Evolutionary conservation across 2,113 vertebrate species (phyloP).

Genomic region (Larimichthys polyactis): DNA sequence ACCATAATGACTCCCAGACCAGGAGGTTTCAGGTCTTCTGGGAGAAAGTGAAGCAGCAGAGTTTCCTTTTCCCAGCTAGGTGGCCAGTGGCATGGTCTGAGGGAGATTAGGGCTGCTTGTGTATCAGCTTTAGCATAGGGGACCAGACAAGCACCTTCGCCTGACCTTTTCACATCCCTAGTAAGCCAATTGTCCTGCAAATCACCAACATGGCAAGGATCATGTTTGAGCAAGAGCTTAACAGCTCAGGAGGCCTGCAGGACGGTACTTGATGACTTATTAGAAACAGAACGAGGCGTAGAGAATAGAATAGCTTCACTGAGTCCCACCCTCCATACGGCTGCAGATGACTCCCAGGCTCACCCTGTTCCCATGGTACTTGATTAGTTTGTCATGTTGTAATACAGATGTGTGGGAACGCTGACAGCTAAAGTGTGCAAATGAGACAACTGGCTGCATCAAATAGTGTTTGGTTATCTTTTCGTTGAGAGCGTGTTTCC

Average conservation of each 20-base stretch:
- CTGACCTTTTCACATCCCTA: constrained; percentile 88
- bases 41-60: constrained; percentile 26
- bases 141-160: constrained; percentile 81
- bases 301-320: constrained; percentile 62
- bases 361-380: constrained; percentile 70
- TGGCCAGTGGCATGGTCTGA: constrained; percentile 80
- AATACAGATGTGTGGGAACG: constrained; percentile 62
- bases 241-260: constrained; percentile 68
- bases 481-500: constrained; percentile 15
- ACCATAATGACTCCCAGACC: background rate
- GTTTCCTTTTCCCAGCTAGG: constrained; percentile 44
- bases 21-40: constrained; percentile 14
- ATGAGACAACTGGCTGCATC: constrained; percentile 47
- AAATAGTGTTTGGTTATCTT: constrained; percentile 54
- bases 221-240: constrained; percentile 85
- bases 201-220: constrained; percentile 87
- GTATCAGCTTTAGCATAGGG: constrained; percentile 84
- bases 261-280: constrained; percentile 76
- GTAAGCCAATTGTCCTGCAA: constrained; percentile 90
- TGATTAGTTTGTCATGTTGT: constrained; percentile 74
- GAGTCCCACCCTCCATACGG: constrained; percentile 51
- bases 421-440: constrained; percentile 65
- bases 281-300: constrained; percentile 63
- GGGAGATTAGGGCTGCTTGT: constrained; percentile 87
- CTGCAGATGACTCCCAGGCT: constrained; percentile 67